phyloP scores from a whole-genome alignment of 2,888 invertebrate genomes.

The Mythimna lalbum region DNA sequence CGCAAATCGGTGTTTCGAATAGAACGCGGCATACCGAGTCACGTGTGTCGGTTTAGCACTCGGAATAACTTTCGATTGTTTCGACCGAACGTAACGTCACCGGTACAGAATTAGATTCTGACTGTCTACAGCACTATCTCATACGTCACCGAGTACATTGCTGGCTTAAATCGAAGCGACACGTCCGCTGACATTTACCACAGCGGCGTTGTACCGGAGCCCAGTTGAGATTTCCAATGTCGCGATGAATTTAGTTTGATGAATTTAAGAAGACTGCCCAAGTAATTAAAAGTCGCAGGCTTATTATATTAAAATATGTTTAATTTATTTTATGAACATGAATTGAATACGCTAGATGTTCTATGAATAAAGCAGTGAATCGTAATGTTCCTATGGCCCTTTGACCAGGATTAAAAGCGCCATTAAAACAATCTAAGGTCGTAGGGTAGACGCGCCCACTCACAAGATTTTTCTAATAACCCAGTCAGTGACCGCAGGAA shows the following conservation, averaged over 20 bases:
- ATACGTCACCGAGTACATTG: constrained; percentile 71
- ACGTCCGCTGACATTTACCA: constrained; percentile 42
- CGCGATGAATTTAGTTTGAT: constrained; percentile 23
- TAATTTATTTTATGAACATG: constrained; percentile 1
- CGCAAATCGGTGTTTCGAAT: constrained; percentile 76
- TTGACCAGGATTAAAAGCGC: constrained; percentile 34
- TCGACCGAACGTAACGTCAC: constrained; percentile 83
- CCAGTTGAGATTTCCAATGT: constrained; percentile 29
- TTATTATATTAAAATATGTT: constrained; percentile 3
- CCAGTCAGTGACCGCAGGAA: constrained; percentile 72
- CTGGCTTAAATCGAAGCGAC: constrained; percentile 55
- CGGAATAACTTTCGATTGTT: constrained; percentile 89
- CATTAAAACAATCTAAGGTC: constrained; percentile 56
- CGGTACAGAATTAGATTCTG: constrained; percentile 84
- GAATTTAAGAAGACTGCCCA: constrained; percentile 34
- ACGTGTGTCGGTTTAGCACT: constrained; percentile 84
- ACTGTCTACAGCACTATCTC: constrained; percentile 77
- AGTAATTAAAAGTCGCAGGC: constrained; percentile 26
- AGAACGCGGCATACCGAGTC: constrained; percentile 83
- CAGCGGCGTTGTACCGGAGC: constrained; percentile 43
- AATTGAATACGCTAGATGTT: not conserved
- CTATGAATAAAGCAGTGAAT: constrained; percentile 12
- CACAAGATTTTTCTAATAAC: constrained; percentile 62
- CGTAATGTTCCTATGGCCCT: constrained; percentile 13
- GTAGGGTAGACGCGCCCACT: constrained; percentile 50